phyloP scores from a whole-genome alignment of 1,140 invertebrate species.

The Pseudomyrmex sp. region DNA sequence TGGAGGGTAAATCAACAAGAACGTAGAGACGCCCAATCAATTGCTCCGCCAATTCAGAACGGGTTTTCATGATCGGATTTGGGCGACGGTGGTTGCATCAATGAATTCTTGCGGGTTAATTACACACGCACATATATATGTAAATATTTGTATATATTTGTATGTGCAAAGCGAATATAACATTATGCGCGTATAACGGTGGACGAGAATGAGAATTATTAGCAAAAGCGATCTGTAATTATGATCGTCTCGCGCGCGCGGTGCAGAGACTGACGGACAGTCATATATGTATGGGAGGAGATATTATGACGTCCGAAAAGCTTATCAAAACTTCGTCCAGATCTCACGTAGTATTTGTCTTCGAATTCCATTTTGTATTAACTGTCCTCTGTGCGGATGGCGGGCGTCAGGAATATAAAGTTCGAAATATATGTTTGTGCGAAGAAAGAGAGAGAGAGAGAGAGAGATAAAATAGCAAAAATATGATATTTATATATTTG shows the following conservation, averaged over 20 bases:
- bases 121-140: conserved; percentile 70
- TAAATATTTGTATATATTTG: conserved; percentile 84
- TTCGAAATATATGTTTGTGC: conserved; percentile 6
- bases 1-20: conserved; percentile 59
- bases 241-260: background rate
- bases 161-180: conserved; percentile 72
- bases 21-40: conserved; percentile 40
- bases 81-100: conserved; percentile 68
- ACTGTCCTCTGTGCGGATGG: conserved; percentile 5
- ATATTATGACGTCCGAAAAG: conserved; percentile 40
- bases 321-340: conserved; percentile 55
- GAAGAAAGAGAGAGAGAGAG: no score
- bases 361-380: conserved; percentile 39
- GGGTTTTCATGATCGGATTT: conserved; percentile 65
- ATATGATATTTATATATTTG: background rate
- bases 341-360: conserved; percentile 63
- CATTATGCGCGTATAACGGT: conserved; percentile 45
- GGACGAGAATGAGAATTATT: conserved; percentile 22
- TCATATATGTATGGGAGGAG: background rate
- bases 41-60: conserved; percentile 30
- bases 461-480: background rate
- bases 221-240: conserved; percentile 55
- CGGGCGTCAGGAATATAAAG: background rate
- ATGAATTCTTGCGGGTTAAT: conserved; percentile 76
- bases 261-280: conserved; percentile 24